These are phyloP conservation scores for Ranitomeya variabilis DNA, from an alignment of 2,113 vertebrate species.

Conservation along the genomic window DNA sequence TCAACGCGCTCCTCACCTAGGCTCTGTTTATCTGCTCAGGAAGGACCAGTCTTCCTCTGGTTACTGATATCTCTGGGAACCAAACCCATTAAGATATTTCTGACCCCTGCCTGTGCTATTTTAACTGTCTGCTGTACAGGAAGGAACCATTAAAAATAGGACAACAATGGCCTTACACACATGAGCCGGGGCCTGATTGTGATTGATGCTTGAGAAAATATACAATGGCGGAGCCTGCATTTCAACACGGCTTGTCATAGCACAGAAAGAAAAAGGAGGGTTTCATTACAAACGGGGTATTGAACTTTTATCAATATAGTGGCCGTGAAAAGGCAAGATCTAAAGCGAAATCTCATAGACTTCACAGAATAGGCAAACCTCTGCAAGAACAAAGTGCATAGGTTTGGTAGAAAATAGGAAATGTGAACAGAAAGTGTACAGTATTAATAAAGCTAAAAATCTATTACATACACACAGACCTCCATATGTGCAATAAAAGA, in stretches of 20 bases:
- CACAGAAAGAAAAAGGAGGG: conserved; percentile 64
- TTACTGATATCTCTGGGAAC: conserved; percentile 78
- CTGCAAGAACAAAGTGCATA: not conserved
- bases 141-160: conserved; percentile 88
- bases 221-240: conserved; percentile 72
- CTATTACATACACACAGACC: no score
- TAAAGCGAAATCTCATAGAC: not conserved
- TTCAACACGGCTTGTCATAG: conserved; percentile 71
- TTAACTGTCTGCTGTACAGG: conserved; percentile 80
- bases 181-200: conserved; percentile 73
- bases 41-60: conserved; percentile 77
- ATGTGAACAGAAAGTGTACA: not conserved
- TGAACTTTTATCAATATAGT: conserved; percentile 63
- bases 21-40: conserved; percentile 73
- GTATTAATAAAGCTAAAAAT: not conserved
- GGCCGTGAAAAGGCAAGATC: conserved; percentile 41
- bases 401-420: not conserved
- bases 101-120: conserved; percentile 74
- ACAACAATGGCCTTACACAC: conserved; percentile 79
- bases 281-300: conserved; percentile 64
- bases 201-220: conserved; percentile 85
- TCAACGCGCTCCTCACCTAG: conserved; percentile 59
- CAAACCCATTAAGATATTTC: conserved; percentile 80
- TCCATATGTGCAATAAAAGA: no score
- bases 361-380: not conserved